Evolutionary conservation across 64 coral and sea anemone genomes (phyloP).

Genomic region (Montipora cactus): DNA sequence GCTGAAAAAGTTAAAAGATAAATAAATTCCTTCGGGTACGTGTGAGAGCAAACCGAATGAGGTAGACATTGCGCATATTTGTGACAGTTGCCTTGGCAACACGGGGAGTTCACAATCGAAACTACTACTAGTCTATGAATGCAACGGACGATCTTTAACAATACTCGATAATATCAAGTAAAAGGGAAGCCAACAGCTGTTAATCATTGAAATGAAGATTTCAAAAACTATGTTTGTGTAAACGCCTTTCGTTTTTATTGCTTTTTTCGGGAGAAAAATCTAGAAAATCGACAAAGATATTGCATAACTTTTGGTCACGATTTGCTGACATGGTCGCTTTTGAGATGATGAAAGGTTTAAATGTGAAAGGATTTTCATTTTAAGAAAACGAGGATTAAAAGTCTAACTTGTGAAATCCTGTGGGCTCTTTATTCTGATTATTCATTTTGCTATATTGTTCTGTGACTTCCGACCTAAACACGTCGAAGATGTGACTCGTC

Average conservation of each 20-base stretch:
- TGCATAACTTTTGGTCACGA: not conserved
- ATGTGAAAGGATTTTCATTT: not conserved
- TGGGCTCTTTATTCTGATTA: not conserved
- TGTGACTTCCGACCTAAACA: constrained; percentile 1
- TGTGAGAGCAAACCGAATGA: not conserved
- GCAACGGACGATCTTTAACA: not conserved
- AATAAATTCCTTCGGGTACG: not conserved
- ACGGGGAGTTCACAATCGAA: not conserved
- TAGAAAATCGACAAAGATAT: not conserved
- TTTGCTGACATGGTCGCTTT: not conserved
- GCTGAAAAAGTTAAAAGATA: not conserved
- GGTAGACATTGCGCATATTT: not conserved
- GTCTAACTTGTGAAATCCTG: not conserved
- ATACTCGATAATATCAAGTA: not conserved
- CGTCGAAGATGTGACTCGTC: not conserved
- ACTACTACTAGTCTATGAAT: not conserved
- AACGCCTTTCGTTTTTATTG: not conserved
- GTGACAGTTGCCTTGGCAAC: not conserved
- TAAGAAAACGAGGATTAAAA: not conserved
- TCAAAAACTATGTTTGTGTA: not conserved
- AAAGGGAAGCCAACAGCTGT: not conserved
- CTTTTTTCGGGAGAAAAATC: not conserved
- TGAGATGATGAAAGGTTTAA: not conserved
- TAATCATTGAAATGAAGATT: not conserved
- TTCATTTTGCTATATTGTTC: not conserved